phyloP scores from a whole-genome alignment of 2,797 vertebrate genomes.

The Falco rusticolus region DNA sequence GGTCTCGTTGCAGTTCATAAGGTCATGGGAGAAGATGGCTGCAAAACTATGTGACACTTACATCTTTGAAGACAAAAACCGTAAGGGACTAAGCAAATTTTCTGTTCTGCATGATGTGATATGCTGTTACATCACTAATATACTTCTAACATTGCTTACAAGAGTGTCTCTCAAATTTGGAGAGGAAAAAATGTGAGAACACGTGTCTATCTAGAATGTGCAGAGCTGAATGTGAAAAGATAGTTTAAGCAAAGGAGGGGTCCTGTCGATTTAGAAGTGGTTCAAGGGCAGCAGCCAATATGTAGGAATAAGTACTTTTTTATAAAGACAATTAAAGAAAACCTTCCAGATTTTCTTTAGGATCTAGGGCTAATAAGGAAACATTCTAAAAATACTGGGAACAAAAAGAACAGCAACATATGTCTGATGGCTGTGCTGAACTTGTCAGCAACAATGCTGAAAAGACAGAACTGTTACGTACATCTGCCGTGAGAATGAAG shows the following conservation, averaged over 20 bases:
- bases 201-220: not conserved
- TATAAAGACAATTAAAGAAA: not conserved
- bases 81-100: not conserved
- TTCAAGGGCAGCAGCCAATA: not conserved
- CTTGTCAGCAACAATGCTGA: not conserved
- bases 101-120: not conserved
- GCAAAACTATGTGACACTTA: not conserved
- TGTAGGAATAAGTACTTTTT: not conserved
- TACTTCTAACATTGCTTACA: not conserved
- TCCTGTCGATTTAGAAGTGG: not conserved
- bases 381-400: not conserved
- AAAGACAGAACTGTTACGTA: not conserved
- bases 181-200: not conserved
- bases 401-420: not conserved
- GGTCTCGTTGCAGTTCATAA: not conserved
- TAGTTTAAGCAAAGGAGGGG: not conserved
- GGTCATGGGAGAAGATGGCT: conserved; percentile 4
- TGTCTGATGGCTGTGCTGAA: not conserved
- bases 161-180: not conserved
- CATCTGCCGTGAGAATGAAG: not conserved
- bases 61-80: not conserved
- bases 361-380: not conserved
- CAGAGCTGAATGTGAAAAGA: not conserved
- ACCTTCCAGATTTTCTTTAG: not conserved
- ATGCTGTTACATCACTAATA: not conserved